These are phyloP conservation scores for Agriopis marginaria DNA, from an alignment of 2,888 invertebrate genomes.

Conservation along the genomic window DNA sequence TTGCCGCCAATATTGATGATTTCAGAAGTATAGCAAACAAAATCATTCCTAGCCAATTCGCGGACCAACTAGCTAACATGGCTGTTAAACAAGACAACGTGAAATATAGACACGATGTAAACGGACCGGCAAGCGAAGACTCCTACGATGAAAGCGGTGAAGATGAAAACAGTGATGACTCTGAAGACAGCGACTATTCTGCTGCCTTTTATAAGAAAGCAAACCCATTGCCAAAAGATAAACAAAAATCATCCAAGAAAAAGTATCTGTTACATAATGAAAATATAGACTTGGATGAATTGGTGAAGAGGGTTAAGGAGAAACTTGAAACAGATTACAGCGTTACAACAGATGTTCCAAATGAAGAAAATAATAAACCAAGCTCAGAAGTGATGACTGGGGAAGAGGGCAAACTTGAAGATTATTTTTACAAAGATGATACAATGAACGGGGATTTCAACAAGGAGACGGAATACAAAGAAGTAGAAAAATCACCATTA, in stretches of 20 bases:
- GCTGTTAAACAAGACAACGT: slow-evolving; percentile 33
- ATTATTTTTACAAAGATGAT: slow-evolving; percentile 28
- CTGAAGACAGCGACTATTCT: neutral
- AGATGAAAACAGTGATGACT: neutral
- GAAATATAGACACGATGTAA: slow-evolving; percentile 2
- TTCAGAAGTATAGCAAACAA: slow-evolving; percentile 59
- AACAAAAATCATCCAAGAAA: neutral
- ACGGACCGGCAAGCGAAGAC: no score
- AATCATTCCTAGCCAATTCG: slow-evolving; percentile 54
- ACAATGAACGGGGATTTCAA: slow-evolving; percentile 10
- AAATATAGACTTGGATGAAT: slow-evolving; percentile 51
- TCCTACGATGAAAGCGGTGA: neutral
- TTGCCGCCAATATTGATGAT: slow-evolving; percentile 62
- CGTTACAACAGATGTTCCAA: slow-evolving; percentile 5
- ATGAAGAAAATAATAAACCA: neutral
- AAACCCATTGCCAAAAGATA: neutral
- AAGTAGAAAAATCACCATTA: neutral
- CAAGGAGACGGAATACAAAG: neutral
- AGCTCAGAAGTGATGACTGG: neutral
- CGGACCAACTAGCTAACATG: slow-evolving; percentile 52
- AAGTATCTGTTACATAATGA: slow-evolving; percentile 8
- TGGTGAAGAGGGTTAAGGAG: slow-evolving; percentile 57
- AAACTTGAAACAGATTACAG: slow-evolving; percentile 49
- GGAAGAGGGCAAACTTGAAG: slow-evolving; percentile 6
- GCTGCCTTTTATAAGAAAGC: neutral